Conservation (phyloP, 2,888 invertebrate genomes). For the Gastracanthus pulcherrimus region DNA sequence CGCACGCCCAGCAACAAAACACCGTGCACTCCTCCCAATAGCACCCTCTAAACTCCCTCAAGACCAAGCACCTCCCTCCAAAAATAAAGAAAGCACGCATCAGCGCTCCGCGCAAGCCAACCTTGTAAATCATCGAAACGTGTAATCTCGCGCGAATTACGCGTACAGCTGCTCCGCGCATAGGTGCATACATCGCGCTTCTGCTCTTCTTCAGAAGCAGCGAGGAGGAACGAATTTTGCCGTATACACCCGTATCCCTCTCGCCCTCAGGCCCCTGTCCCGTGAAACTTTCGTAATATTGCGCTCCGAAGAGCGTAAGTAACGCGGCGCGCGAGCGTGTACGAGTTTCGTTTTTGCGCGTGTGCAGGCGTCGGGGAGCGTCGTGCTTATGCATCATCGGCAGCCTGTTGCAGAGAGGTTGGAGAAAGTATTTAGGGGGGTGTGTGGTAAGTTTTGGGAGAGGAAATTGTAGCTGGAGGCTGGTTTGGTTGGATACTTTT, state of each 20-base stretch:
- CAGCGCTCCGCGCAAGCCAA: neutral
- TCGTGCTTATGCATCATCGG: constrained; percentile 20
- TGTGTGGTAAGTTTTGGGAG: constrained; percentile 2
- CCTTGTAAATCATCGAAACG: constrained; percentile 48
- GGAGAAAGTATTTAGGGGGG: neutral
- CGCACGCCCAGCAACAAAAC: neutral
- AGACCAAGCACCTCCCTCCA: neutral
- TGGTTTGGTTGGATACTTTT: too few species aligned
- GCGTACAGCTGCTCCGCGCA: constrained; percentile 13
- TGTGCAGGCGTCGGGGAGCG: neutral
- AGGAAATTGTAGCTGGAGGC: too few species aligned
- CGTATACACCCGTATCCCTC: neutral
- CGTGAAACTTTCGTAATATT: constrained; percentile 47
- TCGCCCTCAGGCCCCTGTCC: neutral
- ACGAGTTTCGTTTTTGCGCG: neutral
- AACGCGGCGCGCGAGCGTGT: neutral
- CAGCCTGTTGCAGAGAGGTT: constrained; percentile 25
- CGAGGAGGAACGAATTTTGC: constrained; percentile 5
- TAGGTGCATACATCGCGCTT: neutral
- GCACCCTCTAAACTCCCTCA: constrained; percentile 13
- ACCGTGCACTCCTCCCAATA: neutral
- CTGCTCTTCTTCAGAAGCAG: neutral
- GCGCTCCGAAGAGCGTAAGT: constrained; percentile 2
- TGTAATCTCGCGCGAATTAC: constrained; percentile 45
- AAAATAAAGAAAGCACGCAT: neutral